A percentile compares a stretch with the other conserved stretches of the same genome.
These are phyloP conservation scores for Silurus aristotelis DNA, from an alignment of 2,797 vertebrate species.

Conservation along the genomic window DNA sequence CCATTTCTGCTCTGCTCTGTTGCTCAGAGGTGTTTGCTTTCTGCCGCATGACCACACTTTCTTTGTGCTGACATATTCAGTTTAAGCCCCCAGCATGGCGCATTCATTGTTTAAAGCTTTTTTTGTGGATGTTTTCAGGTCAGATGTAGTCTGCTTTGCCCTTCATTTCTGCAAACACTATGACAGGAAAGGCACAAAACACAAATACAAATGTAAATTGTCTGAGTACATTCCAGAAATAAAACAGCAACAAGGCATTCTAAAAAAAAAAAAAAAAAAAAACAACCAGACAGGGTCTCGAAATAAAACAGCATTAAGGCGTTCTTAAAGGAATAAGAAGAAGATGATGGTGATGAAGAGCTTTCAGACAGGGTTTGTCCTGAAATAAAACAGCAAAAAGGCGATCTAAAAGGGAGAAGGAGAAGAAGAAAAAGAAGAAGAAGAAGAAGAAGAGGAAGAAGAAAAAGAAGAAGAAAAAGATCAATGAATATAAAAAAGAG, in stretches of 20 bases:
- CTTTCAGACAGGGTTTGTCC: too few relatives aligned
- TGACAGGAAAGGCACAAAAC: conserved; percentile 24
- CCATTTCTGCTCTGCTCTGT: conserved; percentile 18
- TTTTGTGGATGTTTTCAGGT: conserved; percentile 15
- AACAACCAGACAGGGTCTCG: too few relatives aligned
- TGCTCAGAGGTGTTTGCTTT: conserved; percentile 45
- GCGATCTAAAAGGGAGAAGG: too few relatives aligned
- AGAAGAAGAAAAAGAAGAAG: too few relatives aligned
- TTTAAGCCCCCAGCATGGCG: conserved; percentile 47
- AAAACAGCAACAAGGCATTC: not conserved
- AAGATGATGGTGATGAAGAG: too few relatives aligned
- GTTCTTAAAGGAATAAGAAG: too few relatives aligned
- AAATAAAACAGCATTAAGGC: not conserved
- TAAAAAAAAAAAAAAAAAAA: not conserved
- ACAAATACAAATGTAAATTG: not conserved
- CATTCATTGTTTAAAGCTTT: conserved; percentile 39
- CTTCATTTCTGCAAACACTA: conserved; percentile 40
- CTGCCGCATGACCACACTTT: conserved; percentile 32
- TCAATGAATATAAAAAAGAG: too few relatives aligned
- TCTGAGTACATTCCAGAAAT: not conserved
- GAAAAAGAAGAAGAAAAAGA: too few relatives aligned
- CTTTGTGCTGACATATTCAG: conserved; percentile 52
- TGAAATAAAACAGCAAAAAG: too few relatives aligned
- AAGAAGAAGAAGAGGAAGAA: too few relatives aligned
- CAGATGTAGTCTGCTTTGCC: conserved; percentile 34